Conservation (phyloP, 2,888 invertebrate genomes). For the Hypercompe scribonia region DNA sequence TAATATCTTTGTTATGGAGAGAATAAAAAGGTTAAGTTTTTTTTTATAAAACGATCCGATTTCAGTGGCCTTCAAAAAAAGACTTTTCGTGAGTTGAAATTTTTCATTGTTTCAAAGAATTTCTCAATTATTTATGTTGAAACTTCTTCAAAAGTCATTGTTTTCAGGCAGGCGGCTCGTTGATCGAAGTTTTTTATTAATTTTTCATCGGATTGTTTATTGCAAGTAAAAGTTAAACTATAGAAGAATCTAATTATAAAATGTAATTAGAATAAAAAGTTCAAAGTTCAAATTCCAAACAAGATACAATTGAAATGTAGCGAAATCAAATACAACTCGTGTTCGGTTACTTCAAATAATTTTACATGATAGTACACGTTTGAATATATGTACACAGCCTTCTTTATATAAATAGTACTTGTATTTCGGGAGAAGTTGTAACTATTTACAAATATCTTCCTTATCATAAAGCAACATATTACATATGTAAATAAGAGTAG, state of each 20-base stretch:
- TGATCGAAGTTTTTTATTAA: slow-evolving; percentile 15
- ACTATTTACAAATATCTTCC: background rate
- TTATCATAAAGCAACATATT: background rate
- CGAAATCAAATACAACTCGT: background rate
- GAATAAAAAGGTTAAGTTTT: slow-evolving; percentile 54
- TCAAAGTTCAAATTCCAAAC: background rate
- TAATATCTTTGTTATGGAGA: slow-evolving; percentile 68
- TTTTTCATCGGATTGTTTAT: slow-evolving; percentile 4
- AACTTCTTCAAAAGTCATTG: slow-evolving; percentile 48
- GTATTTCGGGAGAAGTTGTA: background rate
- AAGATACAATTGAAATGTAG: background rate
- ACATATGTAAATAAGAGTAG: background rate
- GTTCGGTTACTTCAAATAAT: background rate
- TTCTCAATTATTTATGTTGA: slow-evolving; percentile 58
- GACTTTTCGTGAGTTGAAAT: slow-evolving; percentile 50
- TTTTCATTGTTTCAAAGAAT: slow-evolving; percentile 66
- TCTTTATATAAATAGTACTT: background rate
- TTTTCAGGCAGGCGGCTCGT: slow-evolving; percentile 29
- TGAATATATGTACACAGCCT: background rate
- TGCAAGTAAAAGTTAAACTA: background rate
- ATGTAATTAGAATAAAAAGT: background rate
- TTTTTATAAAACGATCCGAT: slow-evolving; percentile 48
- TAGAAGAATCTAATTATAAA: background rate
- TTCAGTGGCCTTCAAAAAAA: slow-evolving; percentile 50
- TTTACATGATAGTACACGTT: background rate